Evolutionary conservation across 2,888 invertebrate genomes (phyloP), one percentile per base, ranked within the genome.

Genomic region (Spialia ferax): DNA sequence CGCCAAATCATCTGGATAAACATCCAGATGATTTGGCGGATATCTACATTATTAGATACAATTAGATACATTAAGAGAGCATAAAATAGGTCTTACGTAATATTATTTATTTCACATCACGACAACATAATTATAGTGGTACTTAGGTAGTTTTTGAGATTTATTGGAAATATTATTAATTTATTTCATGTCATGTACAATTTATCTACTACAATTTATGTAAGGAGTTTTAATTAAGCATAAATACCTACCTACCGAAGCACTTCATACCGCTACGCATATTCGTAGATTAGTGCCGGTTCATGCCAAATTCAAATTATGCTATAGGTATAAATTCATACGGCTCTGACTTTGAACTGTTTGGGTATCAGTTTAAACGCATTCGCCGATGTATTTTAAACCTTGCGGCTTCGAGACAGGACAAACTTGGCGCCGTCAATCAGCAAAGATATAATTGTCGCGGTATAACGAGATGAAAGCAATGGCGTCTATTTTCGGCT

Each of bases 391-490:
- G 78, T 75, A 87, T 80, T 85, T 80, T 84, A 78, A 76, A 81
- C 87, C 81, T 83, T 88, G 84, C 65, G 67, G 67, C 78, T 72
- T 82, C 77, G 85, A 75, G 77, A 88, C 77, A 78, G 77, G 78
- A 76, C 79, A 82, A 73, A 83, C 81, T 83, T 82, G 85, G 84
- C 79, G 77, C 75, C 78, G 79, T 90, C 91, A 82, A 81, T 92
- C 92, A 86, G 77, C 88, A 79, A 76, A 76, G 75, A 78, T 85
- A 86, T 92, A 91, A 89, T 91, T 90, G 87, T 87, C 81, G 76
- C 81, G 72, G 79, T 79, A 84, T 89, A 91, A 91, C 86, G 89
- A 91, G 92, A 92, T 90, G 92, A 92, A 90, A 92, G 91, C 85
- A 79, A 81, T 79, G 81, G 79, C 70, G 72, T 84, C 83, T 92